phyloP scores from a whole-genome alignment of 2,113 vertebrate species.

The Hippotragus niger region DNA sequence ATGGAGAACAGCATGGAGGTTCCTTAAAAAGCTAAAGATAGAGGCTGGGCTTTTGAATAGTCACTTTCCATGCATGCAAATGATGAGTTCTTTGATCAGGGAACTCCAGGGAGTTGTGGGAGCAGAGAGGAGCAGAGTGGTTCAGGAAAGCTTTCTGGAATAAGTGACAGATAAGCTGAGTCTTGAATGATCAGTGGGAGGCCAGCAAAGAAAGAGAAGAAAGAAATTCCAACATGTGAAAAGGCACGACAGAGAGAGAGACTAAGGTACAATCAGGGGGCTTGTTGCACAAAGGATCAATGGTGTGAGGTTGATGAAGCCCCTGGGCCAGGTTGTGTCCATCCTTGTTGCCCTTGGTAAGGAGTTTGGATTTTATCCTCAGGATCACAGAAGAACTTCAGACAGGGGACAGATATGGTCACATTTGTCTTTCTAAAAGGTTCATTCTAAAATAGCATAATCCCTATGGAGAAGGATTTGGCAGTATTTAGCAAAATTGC shows the following conservation, averaged over 20 bases:
- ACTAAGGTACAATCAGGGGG: not conserved
- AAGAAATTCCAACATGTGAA: not conserved
- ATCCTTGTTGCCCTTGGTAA: not conserved
- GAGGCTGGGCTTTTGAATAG: not conserved
- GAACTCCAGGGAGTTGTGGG: not conserved
- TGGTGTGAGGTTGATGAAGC: not conserved
- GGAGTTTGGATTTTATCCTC: not conserved
- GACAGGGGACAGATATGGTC: not conserved
- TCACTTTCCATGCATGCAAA: not conserved
- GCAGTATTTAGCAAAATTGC: not conserved
- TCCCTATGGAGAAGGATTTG: not conserved
- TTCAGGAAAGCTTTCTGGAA: not conserved
- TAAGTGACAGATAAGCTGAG: not conserved
- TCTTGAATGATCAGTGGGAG: not conserved
- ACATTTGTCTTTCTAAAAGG: not conserved
- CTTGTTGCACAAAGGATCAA: not conserved
- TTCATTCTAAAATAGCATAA: not conserved
- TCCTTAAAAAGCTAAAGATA: not conserved
- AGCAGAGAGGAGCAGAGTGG: not conserved
- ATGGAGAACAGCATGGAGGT: not conserved
- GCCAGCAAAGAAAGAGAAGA: not conserved
- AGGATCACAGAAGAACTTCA: not conserved
- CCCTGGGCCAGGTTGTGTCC: not conserved
- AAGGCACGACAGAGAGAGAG: not conserved
- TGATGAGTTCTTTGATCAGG: not conserved